Percentiles rank a stretch among this genome's conserved stretches.
Evolutionary conservation across 1,140 invertebrate genomes (phyloP).

Genomic region (Drosophila hydei): DNA sequence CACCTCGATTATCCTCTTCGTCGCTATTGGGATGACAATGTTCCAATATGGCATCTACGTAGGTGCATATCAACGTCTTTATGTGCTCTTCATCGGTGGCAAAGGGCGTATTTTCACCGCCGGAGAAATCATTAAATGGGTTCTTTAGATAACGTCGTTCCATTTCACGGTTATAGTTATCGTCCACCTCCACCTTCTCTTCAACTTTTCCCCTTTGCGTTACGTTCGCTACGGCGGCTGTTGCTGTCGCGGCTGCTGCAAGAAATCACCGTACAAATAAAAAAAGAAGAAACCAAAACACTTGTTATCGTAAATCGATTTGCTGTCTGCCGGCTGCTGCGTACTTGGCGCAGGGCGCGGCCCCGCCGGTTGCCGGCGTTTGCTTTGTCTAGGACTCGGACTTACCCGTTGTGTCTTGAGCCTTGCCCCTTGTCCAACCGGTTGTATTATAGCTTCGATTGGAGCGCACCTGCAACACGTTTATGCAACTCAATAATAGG

Average conservation of each 20-base stretch:
- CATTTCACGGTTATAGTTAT: constrained; percentile 45
- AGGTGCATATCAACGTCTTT: constrained; percentile 79
- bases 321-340: constrained; percentile 20
- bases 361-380: constrained; percentile 29
- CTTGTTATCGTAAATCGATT: constrained; percentile 36
- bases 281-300: not conserved
- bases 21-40: constrained; percentile 67
- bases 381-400: constrained; percentile 11
- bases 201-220: constrained; percentile 13
- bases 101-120: constrained; percentile 65
- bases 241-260: constrained; percentile 7
- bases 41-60: constrained; percentile 80
- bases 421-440: constrained; percentile 15
- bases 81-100: constrained; percentile 77
- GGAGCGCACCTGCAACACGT: constrained; percentile 24
- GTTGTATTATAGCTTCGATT: constrained; percentile 30
- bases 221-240: constrained; percentile 3
- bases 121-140: constrained; percentile 69
- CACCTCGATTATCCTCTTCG: constrained; percentile 83
- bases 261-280: no score
- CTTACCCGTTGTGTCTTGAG: constrained; percentile 66
- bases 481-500: constrained; percentile 7
- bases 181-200: constrained; percentile 8
- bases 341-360: constrained; percentile 41
- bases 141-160: constrained; percentile 79